Evolutionary conservation across 2,113 vertebrate genomes (phyloP).

Genomic region (Lutjanus erythropterus): DNA sequence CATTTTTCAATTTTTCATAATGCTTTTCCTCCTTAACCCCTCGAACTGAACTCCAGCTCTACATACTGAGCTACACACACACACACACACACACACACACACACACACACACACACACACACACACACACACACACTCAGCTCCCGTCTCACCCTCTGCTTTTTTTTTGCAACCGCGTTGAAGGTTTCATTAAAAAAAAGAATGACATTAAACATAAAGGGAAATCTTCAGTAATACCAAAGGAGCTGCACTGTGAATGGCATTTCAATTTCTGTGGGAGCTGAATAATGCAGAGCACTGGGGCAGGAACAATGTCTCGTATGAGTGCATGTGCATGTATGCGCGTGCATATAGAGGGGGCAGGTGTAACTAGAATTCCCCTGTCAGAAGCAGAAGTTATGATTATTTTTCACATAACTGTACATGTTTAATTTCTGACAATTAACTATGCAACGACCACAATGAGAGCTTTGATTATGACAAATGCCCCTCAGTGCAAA

Average conservation of each 20-base stretch:
- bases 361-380: slow-evolving; percentile 16
- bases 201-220: slow-evolving; percentile 11
- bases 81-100: too few species aligned
- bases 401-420: slow-evolving; percentile 22
- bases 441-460: neutral
- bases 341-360: neutral
- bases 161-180: neutral
- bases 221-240: neutral
- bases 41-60: neutral
- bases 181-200: slow-evolving; percentile 28
- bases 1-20: slow-evolving; percentile 10
- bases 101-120: too few species aligned
- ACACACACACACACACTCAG: too few species aligned
- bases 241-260: slow-evolving; percentile 15
- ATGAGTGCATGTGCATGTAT: neutral
- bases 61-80: neutral
- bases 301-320: neutral
- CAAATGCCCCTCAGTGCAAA: neutral
- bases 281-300: slow-evolving; percentile 18
- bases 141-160: too few species aligned
- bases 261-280: slow-evolving; percentile 30
- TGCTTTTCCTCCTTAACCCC: slow-evolving; percentile 12
- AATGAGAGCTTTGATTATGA: slow-evolving; percentile 28
- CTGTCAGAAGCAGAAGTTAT: slow-evolving; percentile 15
- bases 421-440: slow-evolving; percentile 25